Evolutionary conservation across 2,113 vertebrate genomes (phyloP), one percentile per base, ranked within the genome.

Genomic region (Urocolius indicus): DNA sequence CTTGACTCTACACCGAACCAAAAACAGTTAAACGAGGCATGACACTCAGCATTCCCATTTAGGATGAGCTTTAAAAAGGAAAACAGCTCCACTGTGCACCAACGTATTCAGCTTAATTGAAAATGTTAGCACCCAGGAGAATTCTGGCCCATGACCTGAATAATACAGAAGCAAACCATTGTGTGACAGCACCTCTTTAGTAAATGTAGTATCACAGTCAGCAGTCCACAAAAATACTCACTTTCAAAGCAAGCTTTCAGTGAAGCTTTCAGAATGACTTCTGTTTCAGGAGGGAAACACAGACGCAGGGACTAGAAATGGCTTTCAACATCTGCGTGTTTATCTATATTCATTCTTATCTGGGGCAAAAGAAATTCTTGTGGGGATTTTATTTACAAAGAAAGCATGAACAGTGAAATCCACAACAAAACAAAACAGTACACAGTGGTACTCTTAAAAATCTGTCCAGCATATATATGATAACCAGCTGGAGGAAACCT

Each of bases 211-310:
- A 55, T 67, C 32, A 0, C 46, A 87, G 84, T 94, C 94, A 94
- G 94, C 74, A 77, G 80, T 94, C 91, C 85, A 77, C 74, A 84
- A 91, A 96, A 96, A 94, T 52, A 63, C 73, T 93, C 63, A 52
- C 84, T 96, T 96, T 94, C 93, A 95, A 97, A 97, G 91, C 92
- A 96, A 95, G 69, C 66, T 89, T 90, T 95, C 67, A 68, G 79
- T 74, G 92, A 69, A 48, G 68, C 74, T 93, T 95, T 96, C 86
- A 84, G 83, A 94, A 90, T 82, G 5, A 94, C 91, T 92, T 88
- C 78, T 89, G 66, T 89, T 95, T 91, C 54, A 49, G 71, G 38
- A 81, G 43, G 66, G 58, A 76, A 82, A 68, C 48, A 75, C n/a
- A 77, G 61, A 82, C 26, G n/a, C 45, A 51, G 61, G 30, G 65